These are phyloP conservation scores for Cuniculus paca DNA, from an alignment of 2,797 vertebrate species.

Conservation along the genomic window DNA sequence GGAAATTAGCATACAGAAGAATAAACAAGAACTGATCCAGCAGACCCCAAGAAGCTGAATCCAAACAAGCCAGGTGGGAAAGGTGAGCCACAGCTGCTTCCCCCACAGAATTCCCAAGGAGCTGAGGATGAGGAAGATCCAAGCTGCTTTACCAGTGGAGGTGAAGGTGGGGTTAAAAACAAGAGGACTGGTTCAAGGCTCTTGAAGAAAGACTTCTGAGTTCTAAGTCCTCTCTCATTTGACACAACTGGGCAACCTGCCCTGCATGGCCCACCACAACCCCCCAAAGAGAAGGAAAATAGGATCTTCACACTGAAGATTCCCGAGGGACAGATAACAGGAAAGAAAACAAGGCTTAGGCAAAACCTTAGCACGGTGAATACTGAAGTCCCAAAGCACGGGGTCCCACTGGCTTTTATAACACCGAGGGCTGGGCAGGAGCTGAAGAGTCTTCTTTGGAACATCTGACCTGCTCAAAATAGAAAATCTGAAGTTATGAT, in stretches of 20 bases:
- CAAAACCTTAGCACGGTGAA: neutral
- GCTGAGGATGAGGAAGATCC: neutral
- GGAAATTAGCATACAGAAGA: neutral
- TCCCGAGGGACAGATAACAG: neutral
- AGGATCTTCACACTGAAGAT: neutral
- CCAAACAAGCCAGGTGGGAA: neutral
- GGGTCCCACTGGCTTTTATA: neutral
- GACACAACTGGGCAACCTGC: neutral
- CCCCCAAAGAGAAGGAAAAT: neutral
- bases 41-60: neutral
- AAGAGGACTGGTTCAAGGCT: neutral
- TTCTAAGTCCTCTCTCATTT: neutral
- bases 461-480: neutral
- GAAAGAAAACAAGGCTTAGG: neutral
- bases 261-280: neutral
- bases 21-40: neutral
- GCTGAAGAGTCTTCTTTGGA: neutral
- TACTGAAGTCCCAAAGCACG: neutral
- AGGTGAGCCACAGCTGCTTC: neutral
- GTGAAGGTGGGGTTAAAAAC: neutral
- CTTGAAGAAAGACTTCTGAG: neutral
- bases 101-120: neutral
- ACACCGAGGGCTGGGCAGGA: neutral
- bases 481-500: conserved; percentile 9
- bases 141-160: neutral